Evolutionary conservation across 2,888 invertebrate species (phyloP).

Genomic region (Heterodera filipjevi): DNA sequence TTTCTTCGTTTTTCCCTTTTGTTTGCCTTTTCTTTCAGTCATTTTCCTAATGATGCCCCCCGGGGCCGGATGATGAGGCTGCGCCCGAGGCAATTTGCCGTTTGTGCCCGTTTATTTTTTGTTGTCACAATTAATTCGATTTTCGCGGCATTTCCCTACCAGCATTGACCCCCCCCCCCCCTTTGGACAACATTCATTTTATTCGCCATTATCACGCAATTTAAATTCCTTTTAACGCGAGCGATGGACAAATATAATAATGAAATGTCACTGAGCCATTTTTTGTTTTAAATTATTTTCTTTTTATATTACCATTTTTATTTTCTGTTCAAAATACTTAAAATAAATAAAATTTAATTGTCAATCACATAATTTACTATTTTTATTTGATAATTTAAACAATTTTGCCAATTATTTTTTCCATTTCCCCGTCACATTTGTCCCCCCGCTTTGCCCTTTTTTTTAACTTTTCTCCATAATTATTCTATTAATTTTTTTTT

Average conservation of each 20-base stretch:
- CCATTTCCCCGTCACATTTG: too few relatives aligned
- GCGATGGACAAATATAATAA: too few relatives aligned
- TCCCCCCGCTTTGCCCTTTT: too few relatives aligned
- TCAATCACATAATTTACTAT: too few relatives aligned
- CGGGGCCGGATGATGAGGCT: background rate
- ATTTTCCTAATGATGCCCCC: background rate
- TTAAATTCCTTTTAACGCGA: too few relatives aligned
- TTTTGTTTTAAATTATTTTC: background rate
- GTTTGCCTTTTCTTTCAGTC: background rate
- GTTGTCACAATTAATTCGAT: constrained; percentile 2
- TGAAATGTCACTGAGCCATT: too few relatives aligned
- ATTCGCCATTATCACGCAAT: background rate
- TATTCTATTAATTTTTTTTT: background rate
- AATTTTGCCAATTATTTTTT: background rate
- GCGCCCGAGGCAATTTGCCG: constrained; percentile 9
- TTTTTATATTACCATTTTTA: background rate
- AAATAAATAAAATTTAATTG: too few relatives aligned
- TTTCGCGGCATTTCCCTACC: constrained; percentile 3
- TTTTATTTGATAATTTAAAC: too few relatives aligned
- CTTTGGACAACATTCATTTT: background rate
- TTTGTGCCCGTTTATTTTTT: constrained; percentile 6
- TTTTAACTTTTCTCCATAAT: too few relatives aligned
- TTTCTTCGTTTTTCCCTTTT: background rate
- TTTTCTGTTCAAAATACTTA: too few relatives aligned
- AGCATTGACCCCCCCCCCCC: background rate